phyloP scores from a whole-genome alignment of 2,888 invertebrate genomes.

The Drosophila testacea region DNA sequence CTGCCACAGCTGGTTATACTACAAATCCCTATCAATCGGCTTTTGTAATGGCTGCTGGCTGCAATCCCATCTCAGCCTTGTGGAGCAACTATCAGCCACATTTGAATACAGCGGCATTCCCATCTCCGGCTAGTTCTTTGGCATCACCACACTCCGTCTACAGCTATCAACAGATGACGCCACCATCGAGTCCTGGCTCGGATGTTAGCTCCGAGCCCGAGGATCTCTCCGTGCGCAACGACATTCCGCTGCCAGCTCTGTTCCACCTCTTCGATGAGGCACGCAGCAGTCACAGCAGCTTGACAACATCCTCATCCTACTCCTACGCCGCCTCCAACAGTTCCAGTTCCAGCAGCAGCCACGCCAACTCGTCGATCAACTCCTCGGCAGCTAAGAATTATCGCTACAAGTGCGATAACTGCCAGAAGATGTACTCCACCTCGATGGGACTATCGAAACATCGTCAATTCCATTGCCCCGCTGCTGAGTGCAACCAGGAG shows the following conservation, averaged over 20 bases:
- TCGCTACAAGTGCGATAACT: slow-evolving; percentile 96
- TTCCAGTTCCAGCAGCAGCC: slow-evolving; percentile 19
- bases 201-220: slow-evolving; percentile 82
- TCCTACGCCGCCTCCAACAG: slow-evolving; percentile 39
- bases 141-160: slow-evolving; percentile 70
- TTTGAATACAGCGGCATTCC: slow-evolving; percentile 55
- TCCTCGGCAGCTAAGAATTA: slow-evolving; percentile 67
- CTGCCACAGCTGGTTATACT: slow-evolving; percentile 73
- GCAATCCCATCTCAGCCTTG: slow-evolving; percentile 78
- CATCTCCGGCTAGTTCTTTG: slow-evolving; percentile 75
- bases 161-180: slow-evolving; percentile 80
- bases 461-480: slow-evolving; percentile 97
- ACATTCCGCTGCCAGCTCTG: slow-evolving; percentile 83
- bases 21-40: slow-evolving; percentile 80
- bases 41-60: slow-evolving; percentile 79
- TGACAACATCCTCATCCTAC: slow-evolving; percentile 20
- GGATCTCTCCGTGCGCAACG: slow-evolving; percentile 83
- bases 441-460: slow-evolving; percentile 98
- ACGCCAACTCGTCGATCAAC: neutral
- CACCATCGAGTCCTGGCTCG: slow-evolving; percentile 83
- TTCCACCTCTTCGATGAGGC: slow-evolving; percentile 80
- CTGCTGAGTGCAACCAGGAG: slow-evolving; percentile 92
- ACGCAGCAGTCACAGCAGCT: slow-evolving; percentile 50
- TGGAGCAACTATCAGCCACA: slow-evolving; percentile 79
- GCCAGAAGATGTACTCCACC: slow-evolving; percentile 97